phyloP scores from a whole-genome alignment of 2,113 vertebrate genomes.

The Notarius lentiginosus region DNA sequence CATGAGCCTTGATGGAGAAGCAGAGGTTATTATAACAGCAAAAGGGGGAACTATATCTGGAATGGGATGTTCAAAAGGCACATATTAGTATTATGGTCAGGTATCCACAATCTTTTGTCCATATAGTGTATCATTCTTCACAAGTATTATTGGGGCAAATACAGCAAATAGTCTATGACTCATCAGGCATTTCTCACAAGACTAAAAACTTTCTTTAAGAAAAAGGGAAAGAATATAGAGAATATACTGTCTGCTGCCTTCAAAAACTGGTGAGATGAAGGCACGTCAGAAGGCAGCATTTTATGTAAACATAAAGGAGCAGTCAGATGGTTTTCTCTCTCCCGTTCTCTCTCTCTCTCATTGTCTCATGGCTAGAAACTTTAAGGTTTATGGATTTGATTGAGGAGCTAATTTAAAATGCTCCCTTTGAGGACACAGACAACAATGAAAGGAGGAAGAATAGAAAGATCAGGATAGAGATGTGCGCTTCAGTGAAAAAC shows the following conservation, averaged over 20 bases:
- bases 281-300: background rate
- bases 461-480: conserved; percentile 12
- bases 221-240: background rate
- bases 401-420: conserved; percentile 63
- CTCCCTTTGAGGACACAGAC: conserved; percentile 37
- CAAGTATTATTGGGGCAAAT: background rate
- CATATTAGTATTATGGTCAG: too few species aligned
- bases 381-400: conserved; percentile 65
- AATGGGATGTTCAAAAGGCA: background rate
- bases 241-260: background rate
- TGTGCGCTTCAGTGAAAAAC: conserved; percentile 20
- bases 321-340: background rate
- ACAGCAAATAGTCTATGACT: background rate
- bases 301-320: conserved; percentile 5
- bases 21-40: background rate
- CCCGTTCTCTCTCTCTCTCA: background rate
- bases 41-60: background rate
- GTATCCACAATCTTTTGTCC: too few species aligned
- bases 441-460: conserved; percentile 1
- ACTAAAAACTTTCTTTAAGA: background rate
- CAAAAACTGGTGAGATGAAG: conserved; percentile 1
- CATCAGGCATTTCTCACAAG: background rate
- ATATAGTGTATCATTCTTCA: background rate
- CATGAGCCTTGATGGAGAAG: background rate
- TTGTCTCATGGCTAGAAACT: conserved; percentile 51